Conservation (phyloP, 2,888 invertebrate genomes). For the Philereme transversata region DNA sequence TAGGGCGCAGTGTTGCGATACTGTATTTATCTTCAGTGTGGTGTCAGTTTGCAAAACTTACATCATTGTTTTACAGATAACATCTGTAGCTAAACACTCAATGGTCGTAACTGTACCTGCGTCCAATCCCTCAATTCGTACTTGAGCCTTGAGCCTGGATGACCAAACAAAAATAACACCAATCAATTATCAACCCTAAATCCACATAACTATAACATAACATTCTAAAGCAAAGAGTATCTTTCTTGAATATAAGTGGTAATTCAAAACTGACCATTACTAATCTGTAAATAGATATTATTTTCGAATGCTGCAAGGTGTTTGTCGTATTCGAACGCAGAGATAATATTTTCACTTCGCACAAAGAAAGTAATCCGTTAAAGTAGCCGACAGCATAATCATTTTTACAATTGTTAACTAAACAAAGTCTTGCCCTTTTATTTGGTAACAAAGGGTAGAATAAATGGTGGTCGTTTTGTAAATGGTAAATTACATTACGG, state of each 20-base stretch:
- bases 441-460: slow-evolving; percentile 63
- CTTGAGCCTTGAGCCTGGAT: slow-evolving; percentile 33
- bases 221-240: background rate
- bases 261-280: background rate
- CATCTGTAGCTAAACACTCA: slow-evolving; percentile 70
- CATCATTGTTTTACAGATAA: slow-evolving; percentile 78
- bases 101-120: slow-evolving; percentile 79
- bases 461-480: slow-evolving; percentile 54
- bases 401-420: slow-evolving; percentile 67
- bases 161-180: slow-evolving; percentile 29
- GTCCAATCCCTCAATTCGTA: slow-evolving; percentile 57
- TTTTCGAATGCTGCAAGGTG: slow-evolving; percentile 10
- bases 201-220: background rate
- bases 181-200: slow-evolving; percentile 6
- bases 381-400: slow-evolving; percentile 73
- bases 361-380: slow-evolving; percentile 77
- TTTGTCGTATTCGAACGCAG: slow-evolving; percentile 19
- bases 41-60: slow-evolving; percentile 67
- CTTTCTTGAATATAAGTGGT: background rate
- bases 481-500: slow-evolving; percentile 68
- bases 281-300: background rate
- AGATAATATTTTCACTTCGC: slow-evolving; percentile 46
- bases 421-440: slow-evolving; percentile 66
- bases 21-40: slow-evolving; percentile 34
- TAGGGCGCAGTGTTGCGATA: slow-evolving; percentile 33